A percentile compares a stretch with the other conserved stretches of the same genome.
Conservation (phyloP, 2,113 vertebrate species). For the Desmodus rotundus region DNA sequence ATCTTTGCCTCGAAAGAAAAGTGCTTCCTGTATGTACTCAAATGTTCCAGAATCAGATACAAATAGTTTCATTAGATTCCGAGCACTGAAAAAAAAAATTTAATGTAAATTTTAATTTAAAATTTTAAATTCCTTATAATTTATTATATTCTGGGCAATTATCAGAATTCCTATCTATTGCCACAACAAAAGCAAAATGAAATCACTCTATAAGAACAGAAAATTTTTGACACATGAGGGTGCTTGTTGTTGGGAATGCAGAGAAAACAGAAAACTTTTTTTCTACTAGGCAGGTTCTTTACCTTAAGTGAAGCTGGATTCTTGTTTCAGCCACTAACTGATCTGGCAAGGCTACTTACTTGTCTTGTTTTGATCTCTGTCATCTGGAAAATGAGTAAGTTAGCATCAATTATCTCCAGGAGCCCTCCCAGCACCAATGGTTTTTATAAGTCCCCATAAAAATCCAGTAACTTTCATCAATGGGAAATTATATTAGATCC, state of each 20-base stretch:
- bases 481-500: neutral
- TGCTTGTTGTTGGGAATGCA: neutral
- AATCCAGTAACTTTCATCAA: neutral
- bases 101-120: no score
- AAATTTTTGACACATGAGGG: neutral
- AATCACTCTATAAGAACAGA: slow-evolving; percentile 31
- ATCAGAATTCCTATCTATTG: slow-evolving; percentile 38
- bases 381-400: neutral
- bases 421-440: neutral
- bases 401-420: neutral
- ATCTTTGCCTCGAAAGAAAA: slow-evolving; percentile 66
- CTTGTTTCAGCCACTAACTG: neutral
- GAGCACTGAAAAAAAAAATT: slow-evolving; percentile 25
- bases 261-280: neutral
- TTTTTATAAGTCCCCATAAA: neutral
- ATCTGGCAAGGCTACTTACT: no score
- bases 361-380: neutral
- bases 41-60: slow-evolving; percentile 61
- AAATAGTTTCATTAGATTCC: slow-evolving; percentile 70
- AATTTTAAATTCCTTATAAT: neutral
- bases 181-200: slow-evolving; percentile 56
- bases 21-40: slow-evolving; percentile 61
- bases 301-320: neutral
- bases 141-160: slow-evolving; percentile 19
- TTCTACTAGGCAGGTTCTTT: neutral